Evolutionary conservation across 2,888 invertebrate genomes (phyloP).

Genomic region (Metellina segmentata): DNA sequence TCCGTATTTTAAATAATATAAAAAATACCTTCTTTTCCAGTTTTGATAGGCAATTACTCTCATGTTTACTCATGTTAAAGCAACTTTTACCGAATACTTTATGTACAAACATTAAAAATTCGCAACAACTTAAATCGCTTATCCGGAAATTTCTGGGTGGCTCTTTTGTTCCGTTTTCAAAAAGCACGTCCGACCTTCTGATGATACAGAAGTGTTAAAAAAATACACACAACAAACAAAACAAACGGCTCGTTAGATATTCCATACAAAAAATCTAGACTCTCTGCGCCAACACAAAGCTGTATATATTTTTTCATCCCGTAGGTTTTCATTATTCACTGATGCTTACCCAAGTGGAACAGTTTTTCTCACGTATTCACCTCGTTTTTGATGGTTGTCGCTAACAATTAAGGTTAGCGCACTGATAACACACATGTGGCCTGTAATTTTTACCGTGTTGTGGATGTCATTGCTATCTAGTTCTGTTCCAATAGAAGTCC

Average conservation of each 20-base stretch:
- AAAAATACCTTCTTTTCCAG: too few species aligned
- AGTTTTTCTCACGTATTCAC: constrained; percentile 54
- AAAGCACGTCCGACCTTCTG: constrained; percentile 56
- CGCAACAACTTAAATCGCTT: constrained; percentile 3
- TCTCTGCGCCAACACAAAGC: constrained; percentile 40
- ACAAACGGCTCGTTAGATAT: constrained; percentile 27
- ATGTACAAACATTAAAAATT: too few species aligned
- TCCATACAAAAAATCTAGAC: constrained; percentile 14
- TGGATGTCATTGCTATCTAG: constrained; percentile 45
- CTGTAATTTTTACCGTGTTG: background rate
- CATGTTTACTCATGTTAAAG: too few species aligned
- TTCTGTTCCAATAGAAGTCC: too few species aligned
- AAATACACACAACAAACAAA: constrained; percentile 4
- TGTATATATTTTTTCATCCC: background rate
- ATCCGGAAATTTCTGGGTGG: constrained; percentile 36
- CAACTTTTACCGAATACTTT: too few species aligned
- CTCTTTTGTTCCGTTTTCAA: constrained; percentile 43
- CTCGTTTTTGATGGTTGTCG: constrained; percentile 10
- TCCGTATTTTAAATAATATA: too few species aligned
- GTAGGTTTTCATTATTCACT: constrained; percentile 47
- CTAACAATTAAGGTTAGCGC: constrained; percentile 18
- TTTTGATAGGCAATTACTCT: too few species aligned
- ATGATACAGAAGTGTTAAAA: constrained; percentile 11
- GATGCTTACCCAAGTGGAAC: constrained; percentile 31
- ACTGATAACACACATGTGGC: background rate